Evolutionary conservation across 2,888 invertebrate genomes (phyloP).

Genomic region (Melipona beecheii): DNA sequence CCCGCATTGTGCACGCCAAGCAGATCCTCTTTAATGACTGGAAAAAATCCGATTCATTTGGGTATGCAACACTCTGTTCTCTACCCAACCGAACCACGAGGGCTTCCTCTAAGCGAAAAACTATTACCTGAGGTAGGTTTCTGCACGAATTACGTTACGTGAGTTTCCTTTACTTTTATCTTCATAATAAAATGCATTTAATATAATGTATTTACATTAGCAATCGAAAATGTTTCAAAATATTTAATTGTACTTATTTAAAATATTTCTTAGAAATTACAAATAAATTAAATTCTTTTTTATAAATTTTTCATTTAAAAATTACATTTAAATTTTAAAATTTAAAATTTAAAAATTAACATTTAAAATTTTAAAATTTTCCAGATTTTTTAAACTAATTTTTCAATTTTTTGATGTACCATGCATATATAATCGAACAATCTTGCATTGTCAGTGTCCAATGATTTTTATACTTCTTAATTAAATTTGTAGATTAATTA

Average conservation of each 20-base stretch:
- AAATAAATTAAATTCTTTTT: too few relatives aligned
- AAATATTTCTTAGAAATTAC: too few relatives aligned
- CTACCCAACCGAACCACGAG: conserved; percentile 88
- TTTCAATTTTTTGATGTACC: too few relatives aligned
- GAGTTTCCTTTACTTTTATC: background rate
- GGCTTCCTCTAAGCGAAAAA: conserved; percentile 88
- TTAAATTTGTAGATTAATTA: background rate
- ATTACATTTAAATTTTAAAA: too few relatives aligned
- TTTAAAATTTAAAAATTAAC: too few relatives aligned
- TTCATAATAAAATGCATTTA: background rate
- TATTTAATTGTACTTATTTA: too few relatives aligned
- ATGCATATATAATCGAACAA: background rate
- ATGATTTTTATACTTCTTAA: background rate
- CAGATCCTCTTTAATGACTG: conserved; percentile 91
- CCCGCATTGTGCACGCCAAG: conserved; percentile 94
- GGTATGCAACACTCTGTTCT: conserved; percentile 91
- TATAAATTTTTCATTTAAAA: too few relatives aligned
- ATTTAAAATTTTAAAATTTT: too few relatives aligned
- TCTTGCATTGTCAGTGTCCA: background rate
- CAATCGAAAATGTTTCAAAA: too few relatives aligned
- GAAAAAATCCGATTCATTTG: conserved; percentile 93
- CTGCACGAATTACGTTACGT: background rate
- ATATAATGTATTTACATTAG: too few relatives aligned
- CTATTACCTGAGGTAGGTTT: conserved; percentile 87
- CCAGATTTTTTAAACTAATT: too few relatives aligned